phyloP scores from a whole-genome alignment of 2,113 vertebrate species.

The Dicentrarchus labrax region DNA sequence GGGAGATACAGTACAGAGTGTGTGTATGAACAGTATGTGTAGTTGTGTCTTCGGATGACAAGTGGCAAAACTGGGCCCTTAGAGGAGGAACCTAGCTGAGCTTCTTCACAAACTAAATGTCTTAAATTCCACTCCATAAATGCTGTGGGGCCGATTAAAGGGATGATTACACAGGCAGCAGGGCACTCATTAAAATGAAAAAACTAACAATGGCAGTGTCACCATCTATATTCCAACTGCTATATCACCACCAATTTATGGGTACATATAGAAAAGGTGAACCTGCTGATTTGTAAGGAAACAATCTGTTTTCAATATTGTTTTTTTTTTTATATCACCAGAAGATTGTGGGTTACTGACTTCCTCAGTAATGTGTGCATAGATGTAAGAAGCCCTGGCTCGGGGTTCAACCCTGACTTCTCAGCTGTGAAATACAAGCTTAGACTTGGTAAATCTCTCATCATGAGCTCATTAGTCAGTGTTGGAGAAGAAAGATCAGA shows the following conservation, averaged over 20 bases:
- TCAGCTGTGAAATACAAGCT: slow-evolving; percentile 45
- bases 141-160: slow-evolving; percentile 61
- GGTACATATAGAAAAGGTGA: slow-evolving; percentile 33
- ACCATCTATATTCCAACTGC: slow-evolving; percentile 31
- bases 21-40: slow-evolving; percentile 22
- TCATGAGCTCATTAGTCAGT: slow-evolving; percentile 60
- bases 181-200: slow-evolving; percentile 66
- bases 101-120: slow-evolving; percentile 52
- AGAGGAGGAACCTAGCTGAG: slow-evolving; percentile 48
- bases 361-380: background rate
- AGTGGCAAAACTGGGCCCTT: slow-evolving; percentile 21
- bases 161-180: slow-evolving; percentile 61
- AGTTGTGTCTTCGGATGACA: slow-evolving; percentile 16
- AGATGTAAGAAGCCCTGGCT: background rate
- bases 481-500: slow-evolving; percentile 47
- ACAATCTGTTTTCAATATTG: background rate
- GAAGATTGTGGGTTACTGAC: background rate
- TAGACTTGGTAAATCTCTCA: slow-evolving; percentile 53
- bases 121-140: slow-evolving; percentile 62
- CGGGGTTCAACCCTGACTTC: slow-evolving; percentile 24
- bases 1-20: background rate
- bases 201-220: slow-evolving; percentile 52
- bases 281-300: slow-evolving; percentile 26
- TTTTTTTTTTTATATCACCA: background rate
- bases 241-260: slow-evolving; percentile 13